Evolutionary conservation across 2,888 invertebrate genomes (phyloP), one percentile per base, ranked within the genome.

Genomic region (Parnassius orleans): DNA sequence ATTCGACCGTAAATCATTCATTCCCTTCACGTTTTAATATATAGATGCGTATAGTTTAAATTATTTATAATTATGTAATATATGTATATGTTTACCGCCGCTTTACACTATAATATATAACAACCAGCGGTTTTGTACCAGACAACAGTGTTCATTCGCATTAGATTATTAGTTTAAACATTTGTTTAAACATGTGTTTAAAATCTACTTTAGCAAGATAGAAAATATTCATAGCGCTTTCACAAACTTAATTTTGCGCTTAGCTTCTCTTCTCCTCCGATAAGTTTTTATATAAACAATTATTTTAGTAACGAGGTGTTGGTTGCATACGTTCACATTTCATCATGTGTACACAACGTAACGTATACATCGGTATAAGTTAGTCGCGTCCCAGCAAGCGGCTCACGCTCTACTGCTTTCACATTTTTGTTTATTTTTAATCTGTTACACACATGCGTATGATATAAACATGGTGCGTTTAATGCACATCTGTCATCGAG

Each of bases 401-500:
- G 33, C 19, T 56, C 53, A 48, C 53, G 59, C 47, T 47, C 43
- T 33, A 41, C 53, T 11, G 46, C 58, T 58, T 53, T 54, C 47
- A 44, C n/a, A 14, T 43, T 54, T 53, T 61, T 42, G 54, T 61
- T 60, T 33, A 51, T 47, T 43, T 52, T 52, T 56, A 53, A 48
- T 57, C 43, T 43, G 47, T 57, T 47, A 42, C 54, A 48, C 24
- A 12, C 53, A 19, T 19, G 2, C 33, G 33, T 7, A 50, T 33
- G 44, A 55, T 56, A 52, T 44, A 55, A 63, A 55, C 58, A 62
- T 57, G 55, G 58, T 43, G 46, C 50, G 11, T 51, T 52, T 50
- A 61, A 60, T 56, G 51, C 19, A n/a, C 54, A 24, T 44, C 58
- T 58, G 58, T 63, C 58, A 54, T 54, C 46, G 48, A 51, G 54